These are phyloP conservation scores for Temnopleurus reevesii DNA, from an alignment of 53 echinoderm and acorn worm species.

Conservation along the genomic window DNA sequence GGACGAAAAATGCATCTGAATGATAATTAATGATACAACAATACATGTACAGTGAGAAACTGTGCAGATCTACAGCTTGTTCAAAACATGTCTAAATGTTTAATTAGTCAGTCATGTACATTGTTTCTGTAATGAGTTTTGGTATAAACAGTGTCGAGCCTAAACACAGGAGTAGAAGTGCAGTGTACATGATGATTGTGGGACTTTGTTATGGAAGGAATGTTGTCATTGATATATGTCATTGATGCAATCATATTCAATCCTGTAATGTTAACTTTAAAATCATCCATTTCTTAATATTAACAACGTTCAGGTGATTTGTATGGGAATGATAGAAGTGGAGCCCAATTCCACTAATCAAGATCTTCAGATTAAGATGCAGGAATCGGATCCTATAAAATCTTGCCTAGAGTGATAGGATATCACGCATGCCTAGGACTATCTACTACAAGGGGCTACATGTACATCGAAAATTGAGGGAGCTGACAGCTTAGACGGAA, in stretches of 20 bases:
- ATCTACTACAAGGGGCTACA: background rate
- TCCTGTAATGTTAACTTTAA: background rate
- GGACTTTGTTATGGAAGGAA: no score
- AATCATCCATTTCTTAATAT: background rate
- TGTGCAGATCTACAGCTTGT: no score
- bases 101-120: no score
- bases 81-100: no score
- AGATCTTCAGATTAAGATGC: background rate
- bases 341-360: background rate
- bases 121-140: no score
- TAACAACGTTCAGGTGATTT: background rate
- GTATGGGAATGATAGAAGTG: background rate
- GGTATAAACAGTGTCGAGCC: no score
- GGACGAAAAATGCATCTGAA: no score
- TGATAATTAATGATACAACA: no score
- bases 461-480: background rate
- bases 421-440: background rate
- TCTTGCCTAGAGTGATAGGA: background rate
- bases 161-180: no score
- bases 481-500: background rate
- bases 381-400: background rate
- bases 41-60: no score
- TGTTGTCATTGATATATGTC: no score
- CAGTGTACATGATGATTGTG: no score
- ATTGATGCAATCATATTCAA: background rate